Conservation (phyloP, 2,888 invertebrate genomes). For the Dicranocentrus wangi region DNA sequence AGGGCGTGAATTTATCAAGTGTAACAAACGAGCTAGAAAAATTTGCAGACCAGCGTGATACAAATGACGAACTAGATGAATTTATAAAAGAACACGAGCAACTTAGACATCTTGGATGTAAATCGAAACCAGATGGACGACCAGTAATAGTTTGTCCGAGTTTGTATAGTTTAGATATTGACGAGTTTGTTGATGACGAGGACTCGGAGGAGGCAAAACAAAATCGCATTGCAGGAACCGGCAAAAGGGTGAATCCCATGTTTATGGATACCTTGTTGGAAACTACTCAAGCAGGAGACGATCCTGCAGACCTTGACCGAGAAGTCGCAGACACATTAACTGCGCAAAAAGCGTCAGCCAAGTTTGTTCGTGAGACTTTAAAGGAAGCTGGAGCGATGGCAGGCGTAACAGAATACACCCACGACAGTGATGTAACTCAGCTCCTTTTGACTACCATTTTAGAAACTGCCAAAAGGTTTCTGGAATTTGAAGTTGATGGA, state of each 20-base stretch:
- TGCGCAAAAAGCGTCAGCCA: slow-evolving; percentile 34
- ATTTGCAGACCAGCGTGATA: not conserved
- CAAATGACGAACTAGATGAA: not conserved
- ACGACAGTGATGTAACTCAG: slow-evolving; percentile 61
- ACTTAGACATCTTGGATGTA: slow-evolving; percentile 45
- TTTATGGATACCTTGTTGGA: slow-evolving; percentile 56
- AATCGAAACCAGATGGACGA: slow-evolving; percentile 27
- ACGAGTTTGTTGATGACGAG: slow-evolving; percentile 49
- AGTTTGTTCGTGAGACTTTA: slow-evolving; percentile 61
- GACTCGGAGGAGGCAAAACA: not conserved
- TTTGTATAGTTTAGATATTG: slow-evolving; percentile 64
- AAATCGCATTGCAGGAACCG: not conserved
- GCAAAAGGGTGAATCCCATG: slow-evolving; percentile 36
- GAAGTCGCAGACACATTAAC: slow-evolving; percentile 46
- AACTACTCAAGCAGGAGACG: slow-evolving; percentile 2
- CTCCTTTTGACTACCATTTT: slow-evolving; percentile 64
- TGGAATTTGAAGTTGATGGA: slow-evolving; percentile 39
- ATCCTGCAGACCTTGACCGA: slow-evolving; percentile 8
- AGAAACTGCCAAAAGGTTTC: slow-evolving; percentile 60
- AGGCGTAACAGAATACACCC: slow-evolving; percentile 52
- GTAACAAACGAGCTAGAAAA: not conserved
- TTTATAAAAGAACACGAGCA: slow-evolving; percentile 53
- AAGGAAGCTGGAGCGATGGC: slow-evolving; percentile 65
- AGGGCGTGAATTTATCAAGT: not conserved
- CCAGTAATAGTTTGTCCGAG: slow-evolving; percentile 62